Evolutionary conservation across 2,113 vertebrate genomes (phyloP), one percentile per base, ranked within the genome.

Genomic region (Saimiri boliviensis): DNA sequence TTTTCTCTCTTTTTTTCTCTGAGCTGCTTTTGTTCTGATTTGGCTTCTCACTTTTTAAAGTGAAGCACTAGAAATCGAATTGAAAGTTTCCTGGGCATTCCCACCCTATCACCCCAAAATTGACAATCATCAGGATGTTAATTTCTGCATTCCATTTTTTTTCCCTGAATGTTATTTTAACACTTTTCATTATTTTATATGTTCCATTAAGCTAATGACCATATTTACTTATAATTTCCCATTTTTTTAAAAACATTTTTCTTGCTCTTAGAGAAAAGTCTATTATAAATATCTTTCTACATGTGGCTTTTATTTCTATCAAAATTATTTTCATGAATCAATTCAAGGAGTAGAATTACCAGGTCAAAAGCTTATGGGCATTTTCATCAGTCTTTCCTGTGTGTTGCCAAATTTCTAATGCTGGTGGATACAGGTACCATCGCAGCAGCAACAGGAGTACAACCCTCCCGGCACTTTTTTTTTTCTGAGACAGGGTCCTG

Each of bases 311-410:
- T 58, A 76, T 90, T 95, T 71, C 54, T 42, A 47, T 52, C 11
- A 73, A 52, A 71, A 32, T 66, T 58, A 42, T 52, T 95, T 93
- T 79, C 47, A 94, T 56, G 35, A 94, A 68, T 92, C 49, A 89
- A 71, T 84, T 73, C 54, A 20, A 47, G 66, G 42, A 74, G 63
- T 83, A 56, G 81, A 94, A 74, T 84, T 71, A 81, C 84, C 60
- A 56, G 40, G 47, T 92, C 23, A 13, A 25, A 89, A 73, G 49
- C 27, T 30, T 23, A 37, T 45, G 6, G 68, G 60, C 32, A 40
- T 37, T 79, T 85, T 74, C 68, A 60, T 45, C 47, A 30, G 71
- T 89, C 35, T 56, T 52, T 68, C 27, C 68, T 20, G 12, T 32
- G 88, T 66, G 49, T 45, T 86, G 45, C 63, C 54, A 58, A 21